Evolutionary conservation across 2,113 vertebrate species (phyloP).

Genomic region (Spheniscus mendiculus): DNA sequence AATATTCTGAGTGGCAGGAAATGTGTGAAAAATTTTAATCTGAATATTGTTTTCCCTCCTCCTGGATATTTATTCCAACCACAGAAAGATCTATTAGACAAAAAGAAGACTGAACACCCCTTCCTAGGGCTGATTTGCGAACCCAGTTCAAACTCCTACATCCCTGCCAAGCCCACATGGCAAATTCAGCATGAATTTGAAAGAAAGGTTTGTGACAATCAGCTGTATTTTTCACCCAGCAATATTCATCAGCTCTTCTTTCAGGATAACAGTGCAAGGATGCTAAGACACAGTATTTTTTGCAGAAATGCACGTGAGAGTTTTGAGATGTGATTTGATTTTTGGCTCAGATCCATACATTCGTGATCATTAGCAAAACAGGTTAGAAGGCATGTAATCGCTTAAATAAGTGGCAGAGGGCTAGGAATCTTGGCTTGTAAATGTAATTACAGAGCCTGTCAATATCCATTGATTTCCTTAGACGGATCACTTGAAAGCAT

Average conservation of each 20-base stretch:
- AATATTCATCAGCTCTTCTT: background rate
- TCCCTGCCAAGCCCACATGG: background rate
- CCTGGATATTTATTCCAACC: background rate
- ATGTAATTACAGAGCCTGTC: slow-evolving; percentile 75
- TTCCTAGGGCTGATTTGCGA: background rate
- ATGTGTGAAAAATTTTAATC: background rate
- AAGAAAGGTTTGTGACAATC: background rate
- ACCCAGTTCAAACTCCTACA: background rate
- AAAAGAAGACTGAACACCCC: background rate
- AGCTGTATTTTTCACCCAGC: background rate
- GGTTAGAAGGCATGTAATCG: background rate
- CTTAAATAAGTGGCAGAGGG: slow-evolving; percentile 42
- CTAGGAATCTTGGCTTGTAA: slow-evolving; percentile 68
- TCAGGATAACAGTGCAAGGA: background rate
- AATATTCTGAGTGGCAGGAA: background rate
- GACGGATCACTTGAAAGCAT: slow-evolving; percentile 32
- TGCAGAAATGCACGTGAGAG: background rate
- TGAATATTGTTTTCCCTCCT: background rate
- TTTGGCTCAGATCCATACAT: slow-evolving; percentile 5
- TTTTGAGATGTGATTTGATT: background rate
- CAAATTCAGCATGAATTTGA: background rate
- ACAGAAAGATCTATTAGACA: background rate
- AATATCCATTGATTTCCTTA: slow-evolving; percentile 70
- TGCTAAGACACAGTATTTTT: background rate
- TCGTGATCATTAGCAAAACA: slow-evolving; percentile 32